Conservation (phyloP, 2,888 invertebrate species). For the Sialis lutaria region DNA sequence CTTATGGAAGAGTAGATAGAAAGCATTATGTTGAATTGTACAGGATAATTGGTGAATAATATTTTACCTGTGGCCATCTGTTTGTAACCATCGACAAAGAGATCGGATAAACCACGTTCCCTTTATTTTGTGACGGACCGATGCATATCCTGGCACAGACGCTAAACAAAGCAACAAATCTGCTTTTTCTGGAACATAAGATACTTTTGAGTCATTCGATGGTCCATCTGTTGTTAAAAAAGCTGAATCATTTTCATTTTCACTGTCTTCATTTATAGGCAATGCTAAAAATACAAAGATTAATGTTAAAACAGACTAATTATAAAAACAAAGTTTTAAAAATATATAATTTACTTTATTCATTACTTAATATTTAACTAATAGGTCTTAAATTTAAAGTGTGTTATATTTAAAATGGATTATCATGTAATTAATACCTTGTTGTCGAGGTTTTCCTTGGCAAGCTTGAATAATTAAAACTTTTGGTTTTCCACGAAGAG, state of each 20-base stretch:
- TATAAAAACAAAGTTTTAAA: not conserved
- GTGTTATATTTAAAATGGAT: not conserved
- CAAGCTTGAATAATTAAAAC: conserved; percentile 38
- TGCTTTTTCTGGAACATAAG: conserved; percentile 12
- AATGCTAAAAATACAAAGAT: conserved; percentile 2
- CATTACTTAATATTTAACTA: not conserved
- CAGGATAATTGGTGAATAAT: too few relatives aligned
- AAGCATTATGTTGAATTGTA: too few relatives aligned
- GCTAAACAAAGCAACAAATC: conserved; percentile 21
- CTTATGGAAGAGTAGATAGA: too few relatives aligned
- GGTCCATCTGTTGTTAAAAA: conserved; percentile 10
- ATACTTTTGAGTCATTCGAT: not conserved
- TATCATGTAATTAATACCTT: conserved; percentile 12
- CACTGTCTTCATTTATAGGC: conserved; percentile 2
- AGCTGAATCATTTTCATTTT: conserved; percentile 7
- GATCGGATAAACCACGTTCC: conserved; percentile 24
- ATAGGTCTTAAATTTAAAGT: not conserved
- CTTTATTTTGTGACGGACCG: conserved; percentile 17
- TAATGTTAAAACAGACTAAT: not conserved
- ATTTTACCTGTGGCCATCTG: conserved; percentile 2
- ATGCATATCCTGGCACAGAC: conserved; percentile 21
- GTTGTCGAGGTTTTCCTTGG: conserved; percentile 25
- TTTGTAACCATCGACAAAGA: conserved; percentile 17
- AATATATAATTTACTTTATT: not conserved
- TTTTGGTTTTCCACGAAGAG: conserved; percentile 30